Evolutionary conservation across 2,113 vertebrate species (phyloP).

Genomic region (Thalassoma bifasciatum): DNA sequence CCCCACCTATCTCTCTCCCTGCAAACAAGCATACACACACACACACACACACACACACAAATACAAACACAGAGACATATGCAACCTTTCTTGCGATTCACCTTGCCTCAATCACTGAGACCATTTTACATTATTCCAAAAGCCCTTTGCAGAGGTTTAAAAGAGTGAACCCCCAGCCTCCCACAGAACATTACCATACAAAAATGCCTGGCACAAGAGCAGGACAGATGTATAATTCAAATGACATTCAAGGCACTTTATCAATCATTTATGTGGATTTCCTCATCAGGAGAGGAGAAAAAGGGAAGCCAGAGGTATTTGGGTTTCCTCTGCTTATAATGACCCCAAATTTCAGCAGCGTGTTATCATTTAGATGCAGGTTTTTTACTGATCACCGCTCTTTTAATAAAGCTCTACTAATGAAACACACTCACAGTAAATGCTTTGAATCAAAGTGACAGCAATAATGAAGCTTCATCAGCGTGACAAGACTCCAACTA

Average conservation of each 20-base stretch:
- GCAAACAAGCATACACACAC: constrained; percentile 24
- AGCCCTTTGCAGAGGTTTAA: constrained; percentile 29
- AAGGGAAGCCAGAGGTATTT: constrained; percentile 28
- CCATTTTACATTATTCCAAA: constrained; percentile 48
- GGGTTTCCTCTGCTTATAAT: constrained; percentile 12
- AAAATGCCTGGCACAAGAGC: constrained; percentile 52
- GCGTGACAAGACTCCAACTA: constrained; percentile 20
- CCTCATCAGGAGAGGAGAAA: constrained; percentile 58
- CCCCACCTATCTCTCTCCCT: constrained; percentile 40
- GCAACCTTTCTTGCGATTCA: constrained; percentile 50
- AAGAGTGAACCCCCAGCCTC: constrained; percentile 25
- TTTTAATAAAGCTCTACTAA: constrained; percentile 9
- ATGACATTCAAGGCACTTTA: constrained; percentile 68
- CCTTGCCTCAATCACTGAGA: constrained; percentile 35
- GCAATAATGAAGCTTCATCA: constrained; percentile 15
- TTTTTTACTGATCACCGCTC: constrained; percentile 3
- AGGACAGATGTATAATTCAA: constrained; percentile 74
- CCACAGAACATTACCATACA: constrained; percentile 49
- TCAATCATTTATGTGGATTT: constrained; percentile 77
- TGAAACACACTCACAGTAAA: constrained; percentile 9
- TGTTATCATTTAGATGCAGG: constrained; percentile 11
- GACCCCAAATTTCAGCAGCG: constrained; percentile 9
- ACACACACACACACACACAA: constrained; percentile 33
- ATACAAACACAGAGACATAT: constrained; percentile 43
- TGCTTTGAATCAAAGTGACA: constrained; percentile 33